phyloP scores from a whole-genome alignment of 2,797 vertebrate species.

The Amphiprion clarkii region DNA sequence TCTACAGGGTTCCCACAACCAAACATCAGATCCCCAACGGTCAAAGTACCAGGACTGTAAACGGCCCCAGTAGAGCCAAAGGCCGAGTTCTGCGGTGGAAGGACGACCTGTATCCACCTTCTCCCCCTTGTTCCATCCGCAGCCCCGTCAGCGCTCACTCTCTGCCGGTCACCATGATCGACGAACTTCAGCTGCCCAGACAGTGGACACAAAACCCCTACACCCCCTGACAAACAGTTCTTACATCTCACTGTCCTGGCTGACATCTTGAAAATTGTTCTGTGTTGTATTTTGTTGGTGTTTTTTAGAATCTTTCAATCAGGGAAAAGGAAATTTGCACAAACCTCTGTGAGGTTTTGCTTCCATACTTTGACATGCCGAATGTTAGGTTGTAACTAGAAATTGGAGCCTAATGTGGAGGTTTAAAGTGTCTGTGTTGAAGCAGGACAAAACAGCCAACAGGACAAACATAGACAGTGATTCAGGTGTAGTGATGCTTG shows the following conservation, averaged over 20 bases:
- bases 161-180: conserved; percentile 36
- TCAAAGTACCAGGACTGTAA: conserved; percentile 1
- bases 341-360: neutral
- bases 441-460: neutral
- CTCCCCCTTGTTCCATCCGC: conserved; percentile 54
- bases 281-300: conserved; percentile 12
- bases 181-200: conserved; percentile 24
- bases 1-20: conserved; percentile 65
- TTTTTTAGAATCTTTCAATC: conserved; percentile 16
- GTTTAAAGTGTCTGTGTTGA: neutral
- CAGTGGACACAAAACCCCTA: conserved; percentile 24
- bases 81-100: conserved; percentile 66
- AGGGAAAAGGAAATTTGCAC: neutral
- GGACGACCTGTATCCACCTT: conserved; percentile 62
- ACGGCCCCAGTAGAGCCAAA: conserved; percentile 30
- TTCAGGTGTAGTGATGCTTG: neutral
- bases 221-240: conserved; percentile 24
- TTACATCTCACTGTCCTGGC: neutral
- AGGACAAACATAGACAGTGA: neutral
- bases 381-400: conserved; percentile 2
- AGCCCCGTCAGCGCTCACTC: conserved; percentile 58
- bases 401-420: neutral
- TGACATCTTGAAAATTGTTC: conserved; percentile 1
- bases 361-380: neutral
- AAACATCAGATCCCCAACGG: conserved; percentile 18